These are phyloP conservation scores for Drosophila falleni DNA, from an alignment of 2,888 invertebrate species.

Conservation along the genomic window DNA sequence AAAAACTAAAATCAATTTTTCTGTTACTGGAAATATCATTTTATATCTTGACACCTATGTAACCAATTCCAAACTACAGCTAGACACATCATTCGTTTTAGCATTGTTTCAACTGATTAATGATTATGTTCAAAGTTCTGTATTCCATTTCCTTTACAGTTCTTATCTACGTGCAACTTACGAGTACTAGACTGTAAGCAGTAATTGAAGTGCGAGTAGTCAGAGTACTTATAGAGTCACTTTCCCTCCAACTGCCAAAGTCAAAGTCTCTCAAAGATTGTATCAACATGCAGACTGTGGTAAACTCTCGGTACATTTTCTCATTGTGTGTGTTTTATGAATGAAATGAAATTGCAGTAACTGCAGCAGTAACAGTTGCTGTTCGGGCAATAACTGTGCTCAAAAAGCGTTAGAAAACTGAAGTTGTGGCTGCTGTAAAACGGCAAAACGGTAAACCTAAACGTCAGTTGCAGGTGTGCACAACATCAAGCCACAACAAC, in stretches of 20 bases:
- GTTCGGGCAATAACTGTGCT: slow-evolving; percentile 33
- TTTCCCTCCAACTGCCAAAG: slow-evolving; percentile 10
- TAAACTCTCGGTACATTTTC: slow-evolving; percentile 10
- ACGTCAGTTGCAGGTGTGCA: slow-evolving; percentile 74
- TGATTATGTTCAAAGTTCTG: slow-evolving; percentile 7
- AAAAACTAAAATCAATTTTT: not conserved
- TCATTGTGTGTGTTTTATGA: slow-evolving; percentile 30
- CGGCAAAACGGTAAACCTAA: slow-evolving; percentile 65
- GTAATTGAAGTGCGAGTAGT: slow-evolving; percentile 9
- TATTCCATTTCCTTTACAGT: slow-evolving; percentile 8
- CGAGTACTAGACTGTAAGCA: slow-evolving; percentile 3
- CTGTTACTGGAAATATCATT: not conserved
- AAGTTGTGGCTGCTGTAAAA: slow-evolving; percentile 48
- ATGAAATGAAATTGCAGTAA: slow-evolving; percentile 34
- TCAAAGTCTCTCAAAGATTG: slow-evolving; percentile 19
- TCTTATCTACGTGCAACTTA: slow-evolving; percentile 5
- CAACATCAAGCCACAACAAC: slow-evolving; percentile 39
- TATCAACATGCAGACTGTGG: slow-evolving; percentile 22
- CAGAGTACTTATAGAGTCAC: slow-evolving; percentile 1
- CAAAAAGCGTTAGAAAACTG: slow-evolving; percentile 40
- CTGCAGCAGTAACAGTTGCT: slow-evolving; percentile 24
- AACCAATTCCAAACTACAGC: not conserved
- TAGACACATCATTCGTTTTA: not conserved
- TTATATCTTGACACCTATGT: not conserved
- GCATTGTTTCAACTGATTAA: slow-evolving; percentile 10